Evolutionary conservation across 2,888 invertebrate genomes (phyloP).

Genomic region (Drosophila seclusa): DNA sequence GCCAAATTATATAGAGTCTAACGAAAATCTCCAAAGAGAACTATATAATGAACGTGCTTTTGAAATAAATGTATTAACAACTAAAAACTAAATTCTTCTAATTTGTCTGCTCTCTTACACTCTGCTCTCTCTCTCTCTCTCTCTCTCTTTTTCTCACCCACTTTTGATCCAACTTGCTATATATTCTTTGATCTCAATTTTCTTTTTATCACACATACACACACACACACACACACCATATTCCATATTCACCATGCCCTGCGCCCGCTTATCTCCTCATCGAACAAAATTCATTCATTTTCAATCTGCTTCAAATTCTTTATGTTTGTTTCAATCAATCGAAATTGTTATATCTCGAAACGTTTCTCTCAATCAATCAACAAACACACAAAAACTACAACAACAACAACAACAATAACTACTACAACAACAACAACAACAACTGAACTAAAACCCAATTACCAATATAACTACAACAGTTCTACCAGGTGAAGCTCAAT

Average conservation of each 20-base stretch:
- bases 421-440: constrained; percentile 42
- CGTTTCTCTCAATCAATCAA: constrained; percentile 29
- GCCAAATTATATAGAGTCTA: constrained; percentile 34
- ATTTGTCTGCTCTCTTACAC: constrained; percentile 76
- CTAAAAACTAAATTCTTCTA: constrained; percentile 69
- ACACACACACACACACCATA: not conserved
- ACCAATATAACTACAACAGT: constrained; percentile 73
- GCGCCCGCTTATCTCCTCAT: constrained; percentile 4
- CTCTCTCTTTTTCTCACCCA: constrained; percentile 46
- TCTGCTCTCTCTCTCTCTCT: constrained; percentile 50
- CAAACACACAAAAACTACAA: constrained; percentile 20
- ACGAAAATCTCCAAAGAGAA: constrained; percentile 4
- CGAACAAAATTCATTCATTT: constrained; percentile 24
- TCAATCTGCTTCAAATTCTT: constrained; percentile 31
- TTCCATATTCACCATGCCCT: no score
- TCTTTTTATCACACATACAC: constrained; percentile 12
- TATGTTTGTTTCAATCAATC: constrained; percentile 27
- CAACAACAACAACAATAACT: constrained; percentile 36
- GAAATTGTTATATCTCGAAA: constrained; percentile 35
- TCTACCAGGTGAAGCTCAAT: constrained; percentile 83
- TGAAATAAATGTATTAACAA: constrained; percentile 39
- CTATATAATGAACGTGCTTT: constrained; percentile 41
- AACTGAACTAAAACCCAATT: constrained; percentile 43
- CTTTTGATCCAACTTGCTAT: constrained; percentile 35
- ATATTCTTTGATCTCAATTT: constrained; percentile 17